Conservation (phyloP, 2,797 vertebrate species). For the Cetoscarus ocellatus region DNA sequence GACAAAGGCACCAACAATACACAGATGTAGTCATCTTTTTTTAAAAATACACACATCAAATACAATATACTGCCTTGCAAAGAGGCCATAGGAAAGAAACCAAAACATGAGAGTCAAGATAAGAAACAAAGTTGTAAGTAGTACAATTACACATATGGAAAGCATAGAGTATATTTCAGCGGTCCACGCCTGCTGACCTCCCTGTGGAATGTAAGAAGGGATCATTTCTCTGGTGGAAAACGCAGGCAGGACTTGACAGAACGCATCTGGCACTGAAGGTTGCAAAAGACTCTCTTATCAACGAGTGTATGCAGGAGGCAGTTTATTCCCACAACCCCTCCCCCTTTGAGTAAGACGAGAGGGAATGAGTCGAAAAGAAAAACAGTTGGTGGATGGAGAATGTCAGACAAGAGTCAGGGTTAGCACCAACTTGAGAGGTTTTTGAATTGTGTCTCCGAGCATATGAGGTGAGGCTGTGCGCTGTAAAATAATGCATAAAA, state of each 20-base stretch:
- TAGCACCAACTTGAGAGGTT: constrained; percentile 76
- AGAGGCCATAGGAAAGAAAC: constrained; percentile 65
- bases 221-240: constrained; percentile 55
- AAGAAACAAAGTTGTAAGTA: constrained; percentile 59
- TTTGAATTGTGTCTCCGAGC: constrained; percentile 56
- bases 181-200: constrained; percentile 56
- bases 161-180: constrained; percentile 55
- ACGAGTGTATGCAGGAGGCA: constrained; percentile 50
- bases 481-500: not conserved
- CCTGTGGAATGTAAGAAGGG: constrained; percentile 66
- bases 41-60: constrained; percentile 75
- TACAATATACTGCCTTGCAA: constrained; percentile 72
- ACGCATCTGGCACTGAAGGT: constrained; percentile 70
- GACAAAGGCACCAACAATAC: constrained; percentile 83
- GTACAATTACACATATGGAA: constrained; percentile 72
- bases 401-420: constrained; percentile 43
- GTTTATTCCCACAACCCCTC: constrained; percentile 39
- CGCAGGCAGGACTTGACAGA: constrained; percentile 65
- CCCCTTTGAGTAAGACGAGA: constrained; percentile 36
- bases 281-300: constrained; percentile 55
- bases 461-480: constrained; percentile 17
- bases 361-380: constrained; percentile 10
- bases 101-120: constrained; percentile 53
- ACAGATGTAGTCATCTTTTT: constrained; percentile 73
- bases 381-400: constrained; percentile 52